Conservation (phyloP, 2,888 invertebrate species). For the Strigamia maritima region DNA sequence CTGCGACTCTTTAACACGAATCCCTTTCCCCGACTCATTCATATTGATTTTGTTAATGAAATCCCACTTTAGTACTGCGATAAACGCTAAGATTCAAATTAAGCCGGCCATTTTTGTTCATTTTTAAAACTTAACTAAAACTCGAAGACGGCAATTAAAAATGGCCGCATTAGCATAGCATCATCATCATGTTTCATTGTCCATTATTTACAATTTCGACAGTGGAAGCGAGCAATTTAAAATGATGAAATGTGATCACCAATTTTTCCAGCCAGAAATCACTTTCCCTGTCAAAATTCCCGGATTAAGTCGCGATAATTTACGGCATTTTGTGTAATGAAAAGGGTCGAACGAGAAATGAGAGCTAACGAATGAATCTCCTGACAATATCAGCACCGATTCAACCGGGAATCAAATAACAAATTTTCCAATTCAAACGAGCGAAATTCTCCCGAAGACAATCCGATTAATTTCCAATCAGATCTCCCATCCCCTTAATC, state of each 20-base stretch:
- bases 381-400: constrained; percentile 2
- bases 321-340: background rate
- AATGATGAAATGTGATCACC: background rate
- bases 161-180: no score
- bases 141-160: no score
- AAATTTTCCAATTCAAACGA: constrained; percentile 14
- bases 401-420: constrained; percentile 9
- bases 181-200: background rate
- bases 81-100: constrained; percentile 17
- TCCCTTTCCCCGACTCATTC: background rate
- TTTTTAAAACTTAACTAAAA: background rate
- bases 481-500: background rate
- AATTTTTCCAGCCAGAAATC: constrained; percentile 15
- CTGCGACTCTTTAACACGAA: background rate
- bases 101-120: background rate
- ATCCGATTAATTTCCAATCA: constrained; percentile 14
- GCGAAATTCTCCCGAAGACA: background rate
- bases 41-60: constrained; percentile 3
- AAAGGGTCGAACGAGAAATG: constrained; percentile 14
- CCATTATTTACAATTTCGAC: background rate
- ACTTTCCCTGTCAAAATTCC: background rate
- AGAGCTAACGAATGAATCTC: constrained; percentile 17
- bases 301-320: background rate
- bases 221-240: constrained; percentile 1
- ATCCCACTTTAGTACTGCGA: constrained; percentile 20